Conservation (phyloP, 2,113 vertebrate species). For the Triplophysa rosa region DNA sequence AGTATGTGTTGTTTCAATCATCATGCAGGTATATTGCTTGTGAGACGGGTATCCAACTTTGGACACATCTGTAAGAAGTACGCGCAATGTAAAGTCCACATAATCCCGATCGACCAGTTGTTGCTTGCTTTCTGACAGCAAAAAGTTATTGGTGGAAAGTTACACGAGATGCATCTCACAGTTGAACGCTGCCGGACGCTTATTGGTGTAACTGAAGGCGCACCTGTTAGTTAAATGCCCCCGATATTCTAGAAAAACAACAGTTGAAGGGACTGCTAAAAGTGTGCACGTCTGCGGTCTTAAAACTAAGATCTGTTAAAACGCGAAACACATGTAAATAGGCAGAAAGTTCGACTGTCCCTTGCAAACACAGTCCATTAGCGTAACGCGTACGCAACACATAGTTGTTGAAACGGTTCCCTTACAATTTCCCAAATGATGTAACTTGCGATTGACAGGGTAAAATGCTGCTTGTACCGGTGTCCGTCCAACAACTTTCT, state of each 20-base stretch:
- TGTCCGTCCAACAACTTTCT: slow-evolving; percentile 10
- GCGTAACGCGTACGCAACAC: neutral
- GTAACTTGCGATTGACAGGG: neutral
- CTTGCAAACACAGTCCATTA: slow-evolving; percentile 16
- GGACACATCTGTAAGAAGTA: slow-evolving; percentile 80
- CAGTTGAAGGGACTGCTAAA: neutral
- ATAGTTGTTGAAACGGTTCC: neutral
- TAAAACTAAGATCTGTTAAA: neutral
- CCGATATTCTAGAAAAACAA: slow-evolving; percentile 30
- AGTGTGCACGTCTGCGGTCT: neutral
- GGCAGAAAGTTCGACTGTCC: neutral
- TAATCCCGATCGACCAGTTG: slow-evolving; percentile 81
- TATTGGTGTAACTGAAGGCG: slow-evolving; percentile 57
- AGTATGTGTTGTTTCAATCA: slow-evolving; percentile 78
- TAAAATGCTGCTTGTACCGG: neutral
- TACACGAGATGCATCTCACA: slow-evolving; percentile 64
- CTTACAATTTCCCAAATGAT: neutral
- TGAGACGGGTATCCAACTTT: slow-evolving; percentile 80
- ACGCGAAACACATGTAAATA: neutral
- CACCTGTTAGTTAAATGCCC: slow-evolving; percentile 80
- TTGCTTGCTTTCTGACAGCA: slow-evolving; percentile 6
- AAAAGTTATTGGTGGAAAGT: slow-evolving; percentile 55
- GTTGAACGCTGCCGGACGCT: neutral
- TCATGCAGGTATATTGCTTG: slow-evolving; percentile 76
- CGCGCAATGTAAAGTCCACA: slow-evolving; percentile 85